Conservation (phyloP, 2,113 vertebrate species). For the Jacana jacana region DNA sequence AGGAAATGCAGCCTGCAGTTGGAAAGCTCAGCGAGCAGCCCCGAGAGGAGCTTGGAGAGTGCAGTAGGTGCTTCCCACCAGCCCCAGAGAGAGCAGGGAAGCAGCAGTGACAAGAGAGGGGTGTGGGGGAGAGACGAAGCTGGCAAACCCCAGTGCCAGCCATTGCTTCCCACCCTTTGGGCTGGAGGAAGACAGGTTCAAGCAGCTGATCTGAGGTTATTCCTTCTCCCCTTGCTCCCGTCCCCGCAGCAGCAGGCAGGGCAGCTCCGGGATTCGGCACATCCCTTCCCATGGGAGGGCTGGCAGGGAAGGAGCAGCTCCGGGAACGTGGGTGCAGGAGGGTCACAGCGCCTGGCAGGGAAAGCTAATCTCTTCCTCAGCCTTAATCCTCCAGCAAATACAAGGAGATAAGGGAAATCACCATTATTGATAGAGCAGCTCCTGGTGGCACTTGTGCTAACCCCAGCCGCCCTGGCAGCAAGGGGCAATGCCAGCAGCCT, state of each 20-base stretch:
- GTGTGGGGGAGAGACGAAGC: fast-evolving
- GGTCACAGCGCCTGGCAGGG: background rate
- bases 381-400: conserved; percentile 64
- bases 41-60: background rate
- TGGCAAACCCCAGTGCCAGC: background rate
- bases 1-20: background rate
- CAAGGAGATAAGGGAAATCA: conserved; percentile 49
- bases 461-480: background rate
- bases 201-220: background rate
- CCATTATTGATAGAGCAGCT: conserved; percentile 5
- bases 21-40: background rate
- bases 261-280: background rate
- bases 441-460: background rate
- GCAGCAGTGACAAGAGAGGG: background rate
- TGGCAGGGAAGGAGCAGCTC: background rate
- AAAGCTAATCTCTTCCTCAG: conserved; percentile 27
- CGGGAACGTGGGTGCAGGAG: fast-evolving
- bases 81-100: background rate
- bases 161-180: background rate
- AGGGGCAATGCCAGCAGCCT: fast-evolving
- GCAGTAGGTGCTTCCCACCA: background rate
- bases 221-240: background rate
- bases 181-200: background rate
- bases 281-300: background rate
- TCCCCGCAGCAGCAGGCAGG: background rate